A percentile compares a stretch with the other conserved stretches of the same genome.
These are phyloP conservation scores for Scatophagus argus DNA, from an alignment of 2,113 vertebrate species.

Conservation along the genomic window DNA sequence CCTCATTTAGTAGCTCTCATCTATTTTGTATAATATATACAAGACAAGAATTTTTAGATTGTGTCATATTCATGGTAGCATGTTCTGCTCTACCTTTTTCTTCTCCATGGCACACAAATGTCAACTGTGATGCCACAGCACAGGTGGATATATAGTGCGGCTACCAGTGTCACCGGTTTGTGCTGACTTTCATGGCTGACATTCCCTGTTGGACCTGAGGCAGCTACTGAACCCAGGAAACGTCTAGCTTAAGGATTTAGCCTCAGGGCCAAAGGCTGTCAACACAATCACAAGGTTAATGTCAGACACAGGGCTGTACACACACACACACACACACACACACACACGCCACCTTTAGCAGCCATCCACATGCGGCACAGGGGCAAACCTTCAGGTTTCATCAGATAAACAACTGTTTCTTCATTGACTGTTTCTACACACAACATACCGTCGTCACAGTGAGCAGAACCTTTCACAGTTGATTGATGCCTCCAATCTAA, in stretches of 20 bases:
- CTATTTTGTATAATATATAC: neutral
- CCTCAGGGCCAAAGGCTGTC: conserved; percentile 56
- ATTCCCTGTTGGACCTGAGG: conserved; percentile 51
- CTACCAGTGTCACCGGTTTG: conserved; percentile 19
- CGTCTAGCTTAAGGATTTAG: conserved; percentile 38
- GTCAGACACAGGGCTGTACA: conserved; percentile 54
- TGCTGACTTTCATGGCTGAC: conserved; percentile 53
- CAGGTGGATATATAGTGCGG: conserved; percentile 27
- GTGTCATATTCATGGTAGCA: neutral
- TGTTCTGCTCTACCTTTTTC: conserved; percentile 12
- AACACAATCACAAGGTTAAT: conserved; percentile 60
- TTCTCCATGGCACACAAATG: neutral
- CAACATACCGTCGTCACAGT: neutral
- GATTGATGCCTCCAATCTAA: conserved; percentile 69
- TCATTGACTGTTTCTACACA: conserved; percentile 21
- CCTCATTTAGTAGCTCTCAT: neutral
- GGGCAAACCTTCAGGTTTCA: conserved; percentile 27
- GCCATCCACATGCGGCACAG: conserved; percentile 22
- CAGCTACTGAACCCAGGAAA: conserved; percentile 54
- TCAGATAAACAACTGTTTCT: conserved; percentile 29
- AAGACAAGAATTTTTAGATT: neutral
- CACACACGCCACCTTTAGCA: conserved; percentile 37
- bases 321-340: conserved; percentile 15
- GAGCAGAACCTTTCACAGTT: neutral
- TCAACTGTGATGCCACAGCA: conserved; percentile 16